Conservation (phyloP, 2,888 invertebrate species). For the Tineola bisselliella region DNA sequence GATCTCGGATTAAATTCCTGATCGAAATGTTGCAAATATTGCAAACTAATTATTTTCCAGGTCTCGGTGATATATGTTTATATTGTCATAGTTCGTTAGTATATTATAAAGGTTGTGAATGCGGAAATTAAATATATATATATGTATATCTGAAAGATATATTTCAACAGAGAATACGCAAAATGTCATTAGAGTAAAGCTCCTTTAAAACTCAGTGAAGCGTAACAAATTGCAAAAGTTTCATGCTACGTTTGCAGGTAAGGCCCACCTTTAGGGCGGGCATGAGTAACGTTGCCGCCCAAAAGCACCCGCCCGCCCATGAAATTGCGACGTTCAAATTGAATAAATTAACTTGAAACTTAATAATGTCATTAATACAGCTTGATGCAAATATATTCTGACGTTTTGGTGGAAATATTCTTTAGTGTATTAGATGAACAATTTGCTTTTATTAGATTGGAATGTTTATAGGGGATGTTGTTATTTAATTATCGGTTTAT, state of each 20-base stretch:
- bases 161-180: background rate
- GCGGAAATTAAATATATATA: too few species aligned
- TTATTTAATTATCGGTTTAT: constrained; percentile 51
- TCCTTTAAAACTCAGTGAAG: background rate
- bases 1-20: too few species aligned
- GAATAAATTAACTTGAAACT: constrained; percentile 65
- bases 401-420: constrained; percentile 19
- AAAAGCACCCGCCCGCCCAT: constrained; percentile 33
- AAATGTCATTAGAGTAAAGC: constrained; percentile 9
- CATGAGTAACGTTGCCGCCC: constrained; percentile 47
- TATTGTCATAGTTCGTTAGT: too few species aligned
- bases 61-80: too few species aligned
- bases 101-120: too few species aligned
- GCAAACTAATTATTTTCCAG: too few species aligned
- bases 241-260: constrained; percentile 8
- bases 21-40: too few species aligned
- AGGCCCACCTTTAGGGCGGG: constrained; percentile 26
- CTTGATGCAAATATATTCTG: constrained; percentile 55
- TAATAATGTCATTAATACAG: constrained; percentile 58
- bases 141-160: background rate
- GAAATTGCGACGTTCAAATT: constrained; percentile 33
- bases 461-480: constrained; percentile 25
- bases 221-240: constrained; percentile 1
- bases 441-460: background rate
- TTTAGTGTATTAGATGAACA: background rate